Evolutionary conservation across 2,888 invertebrate genomes (phyloP).

Genomic region (Alitta virens): DNA sequence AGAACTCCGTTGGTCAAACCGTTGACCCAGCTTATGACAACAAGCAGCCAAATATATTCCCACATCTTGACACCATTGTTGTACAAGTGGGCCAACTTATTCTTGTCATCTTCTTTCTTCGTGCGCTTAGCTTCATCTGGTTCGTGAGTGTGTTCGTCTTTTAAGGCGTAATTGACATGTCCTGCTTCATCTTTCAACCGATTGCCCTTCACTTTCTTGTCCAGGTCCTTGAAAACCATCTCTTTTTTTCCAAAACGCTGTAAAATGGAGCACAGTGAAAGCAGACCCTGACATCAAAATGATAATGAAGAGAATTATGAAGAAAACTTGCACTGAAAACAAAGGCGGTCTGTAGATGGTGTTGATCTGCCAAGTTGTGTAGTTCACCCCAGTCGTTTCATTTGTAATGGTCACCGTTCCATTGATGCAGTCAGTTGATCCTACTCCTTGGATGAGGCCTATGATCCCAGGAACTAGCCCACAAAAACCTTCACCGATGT

Average conservation of each 20-base stretch:
- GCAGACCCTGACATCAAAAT: slow-evolving; percentile 67
- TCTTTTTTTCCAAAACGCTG: slow-evolving; percentile 17
- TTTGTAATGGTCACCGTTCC: slow-evolving; percentile 32
- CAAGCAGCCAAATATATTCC: slow-evolving; percentile 49
- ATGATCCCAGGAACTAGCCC: slow-evolving; percentile 78
- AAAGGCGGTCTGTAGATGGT: slow-evolving; percentile 59
- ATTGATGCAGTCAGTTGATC: slow-evolving; percentile 55
- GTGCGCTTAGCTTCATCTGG: too few species aligned
- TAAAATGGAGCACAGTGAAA: slow-evolving; percentile 65
- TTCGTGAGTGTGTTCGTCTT: too few species aligned
- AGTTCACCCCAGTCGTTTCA: slow-evolving; percentile 27
- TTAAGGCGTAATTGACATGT: too few species aligned
- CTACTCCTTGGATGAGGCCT: slow-evolving; percentile 77
- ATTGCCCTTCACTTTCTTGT: too few species aligned
- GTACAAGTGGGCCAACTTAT: too few species aligned
- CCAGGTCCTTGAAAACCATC: too few species aligned
- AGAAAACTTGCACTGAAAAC: slow-evolving; percentile 68
- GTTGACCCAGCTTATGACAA: slow-evolving; percentile 62
- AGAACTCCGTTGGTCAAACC: slow-evolving; percentile 75
- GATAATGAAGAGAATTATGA: slow-evolving; percentile 66
- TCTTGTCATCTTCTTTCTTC: too few species aligned
- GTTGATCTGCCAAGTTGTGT: slow-evolving; percentile 24
- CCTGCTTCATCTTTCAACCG: too few species aligned
- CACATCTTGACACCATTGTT: too few species aligned
- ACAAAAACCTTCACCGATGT: slow-evolving; percentile 70